phyloP scores from a whole-genome alignment of 2,888 invertebrate species.

The Epirrhoe tristata region DNA sequence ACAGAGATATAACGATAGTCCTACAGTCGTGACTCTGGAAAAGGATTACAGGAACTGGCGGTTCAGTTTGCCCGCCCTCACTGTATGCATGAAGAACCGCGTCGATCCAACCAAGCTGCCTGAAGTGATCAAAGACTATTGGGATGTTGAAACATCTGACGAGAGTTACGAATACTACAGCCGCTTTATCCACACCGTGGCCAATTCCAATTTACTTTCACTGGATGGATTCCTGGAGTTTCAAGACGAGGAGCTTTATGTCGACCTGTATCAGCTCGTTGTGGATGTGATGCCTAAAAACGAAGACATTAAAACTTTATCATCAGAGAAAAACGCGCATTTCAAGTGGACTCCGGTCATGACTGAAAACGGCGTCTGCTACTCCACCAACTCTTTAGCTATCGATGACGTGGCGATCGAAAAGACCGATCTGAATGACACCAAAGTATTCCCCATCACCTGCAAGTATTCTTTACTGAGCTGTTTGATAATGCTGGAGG shows the following conservation, averaged over 20 bases:
- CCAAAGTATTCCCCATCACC: slow-evolving; percentile 54
- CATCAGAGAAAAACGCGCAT: slow-evolving; percentile 64
- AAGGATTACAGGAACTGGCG: slow-evolving; percentile 87
- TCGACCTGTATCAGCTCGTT: slow-evolving; percentile 71
- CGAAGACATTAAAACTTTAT: slow-evolving; percentile 72
- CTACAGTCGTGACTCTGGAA: slow-evolving; percentile 87
- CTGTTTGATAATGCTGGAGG: slow-evolving; percentile 68
- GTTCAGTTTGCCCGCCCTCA: slow-evolving; percentile 85
- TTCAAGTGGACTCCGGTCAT: slow-evolving; percentile 82
- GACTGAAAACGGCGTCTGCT: slow-evolving; percentile 88
- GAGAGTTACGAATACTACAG: slow-evolving; percentile 67
- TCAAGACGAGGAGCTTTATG: slow-evolving; percentile 59
- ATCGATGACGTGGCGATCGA: slow-evolving; percentile 73
- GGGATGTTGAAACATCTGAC: slow-evolving; percentile 57
- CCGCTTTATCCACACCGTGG: slow-evolving; percentile 67
- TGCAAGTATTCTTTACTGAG: slow-evolving; percentile 65
- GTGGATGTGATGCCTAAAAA: slow-evolving; percentile 77
- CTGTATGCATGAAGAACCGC: slow-evolving; percentile 79
- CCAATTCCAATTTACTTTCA: slow-evolving; percentile 70
- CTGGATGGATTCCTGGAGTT: slow-evolving; percentile 66
- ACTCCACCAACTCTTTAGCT: slow-evolving; percentile 86
- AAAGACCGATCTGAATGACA: slow-evolving; percentile 53
- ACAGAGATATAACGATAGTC: slow-evolving; percentile 85
- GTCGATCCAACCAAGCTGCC: slow-evolving; percentile 61
- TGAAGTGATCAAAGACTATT: slow-evolving; percentile 61